Conservation (phyloP, 2,888 invertebrate species). For the Seira musarum region DNA sequence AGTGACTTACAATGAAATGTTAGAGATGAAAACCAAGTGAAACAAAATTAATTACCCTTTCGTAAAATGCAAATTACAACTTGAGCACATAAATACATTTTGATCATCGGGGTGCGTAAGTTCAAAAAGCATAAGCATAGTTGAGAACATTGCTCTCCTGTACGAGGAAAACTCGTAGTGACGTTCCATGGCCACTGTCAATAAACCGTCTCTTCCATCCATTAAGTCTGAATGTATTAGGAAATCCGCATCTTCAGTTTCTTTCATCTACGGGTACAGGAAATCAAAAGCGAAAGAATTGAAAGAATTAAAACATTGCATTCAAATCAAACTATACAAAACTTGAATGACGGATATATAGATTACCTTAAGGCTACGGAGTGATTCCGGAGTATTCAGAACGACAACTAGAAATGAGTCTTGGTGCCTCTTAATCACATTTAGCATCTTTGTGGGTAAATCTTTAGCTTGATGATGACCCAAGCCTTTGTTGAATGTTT, state of each 20-base stretch:
- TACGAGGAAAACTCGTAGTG: conserved; percentile 99
- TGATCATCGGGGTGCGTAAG: conserved; percentile 98
- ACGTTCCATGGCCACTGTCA: conserved; percentile 96
- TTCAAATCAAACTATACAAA: too few species aligned
- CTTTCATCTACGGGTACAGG: conserved; percentile 74
- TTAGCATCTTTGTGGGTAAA: conserved; percentile 42
- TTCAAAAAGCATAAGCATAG: conserved; percentile 97
- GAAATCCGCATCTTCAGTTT: conserved; percentile 97
- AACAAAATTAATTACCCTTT: conserved; percentile 84
- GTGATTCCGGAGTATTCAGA: conserved; percentile 31
- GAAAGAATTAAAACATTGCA: too few species aligned
- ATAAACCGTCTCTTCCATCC: conserved; percentile 99
- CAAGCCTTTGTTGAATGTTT: conserved; percentile 31
- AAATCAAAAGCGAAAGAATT: too few species aligned
- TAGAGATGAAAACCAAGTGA: too few species aligned
- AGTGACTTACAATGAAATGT: too few species aligned
- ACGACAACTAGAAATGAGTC: conserved; percentile 47
- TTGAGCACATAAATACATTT: conserved; percentile 99
- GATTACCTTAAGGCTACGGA: conserved; percentile 13
- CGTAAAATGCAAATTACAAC: conserved; percentile 95
- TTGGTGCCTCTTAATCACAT: conserved; percentile 50
- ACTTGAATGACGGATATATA: conserved; percentile 37
- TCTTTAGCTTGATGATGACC: conserved; percentile 40
- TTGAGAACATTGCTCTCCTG: conserved; percentile 94
- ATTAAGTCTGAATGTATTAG: conserved; percentile 96